phyloP scores from a whole-genome alignment of 2,113 vertebrate species.

The Centropus bengalensis region DNA sequence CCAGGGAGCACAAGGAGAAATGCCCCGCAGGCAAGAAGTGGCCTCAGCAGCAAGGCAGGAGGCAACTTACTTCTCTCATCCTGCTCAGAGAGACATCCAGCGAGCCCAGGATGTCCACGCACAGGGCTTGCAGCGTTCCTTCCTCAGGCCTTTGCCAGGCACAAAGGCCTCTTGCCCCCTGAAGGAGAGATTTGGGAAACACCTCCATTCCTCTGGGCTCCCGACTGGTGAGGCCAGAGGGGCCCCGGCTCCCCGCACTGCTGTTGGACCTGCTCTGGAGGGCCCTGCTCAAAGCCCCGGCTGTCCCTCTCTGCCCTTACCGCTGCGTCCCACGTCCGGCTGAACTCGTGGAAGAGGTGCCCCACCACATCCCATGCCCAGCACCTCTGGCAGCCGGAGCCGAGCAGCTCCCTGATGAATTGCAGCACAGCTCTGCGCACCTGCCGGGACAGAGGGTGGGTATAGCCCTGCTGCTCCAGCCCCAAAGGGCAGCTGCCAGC shows the following conservation, averaged over 20 bases:
- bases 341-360: background rate
- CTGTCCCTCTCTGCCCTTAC: background rate
- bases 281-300: background rate
- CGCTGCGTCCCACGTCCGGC: background rate
- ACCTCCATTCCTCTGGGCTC: background rate
- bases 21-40: background rate
- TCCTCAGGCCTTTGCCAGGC: background rate
- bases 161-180: background rate
- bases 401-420: background rate
- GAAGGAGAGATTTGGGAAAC: background rate
- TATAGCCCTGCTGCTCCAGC: background rate
- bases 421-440: background rate
- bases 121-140: background rate
- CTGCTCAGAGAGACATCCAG: background rate
- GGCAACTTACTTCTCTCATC: background rate
- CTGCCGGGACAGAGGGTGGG: background rate
- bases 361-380: background rate
- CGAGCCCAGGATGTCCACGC: background rate
- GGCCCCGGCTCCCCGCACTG: too few species aligned
- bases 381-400: background rate
- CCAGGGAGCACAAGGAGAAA: background rate
- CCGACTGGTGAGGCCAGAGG: too few species aligned
- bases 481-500: background rate
- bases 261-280: background rate
- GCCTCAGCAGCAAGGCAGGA: background rate